These are phyloP conservation scores for Epizoanthus ramosus DNA, from an alignment of 92 coral and sea anemone genomes.

Conservation along the genomic window DNA sequence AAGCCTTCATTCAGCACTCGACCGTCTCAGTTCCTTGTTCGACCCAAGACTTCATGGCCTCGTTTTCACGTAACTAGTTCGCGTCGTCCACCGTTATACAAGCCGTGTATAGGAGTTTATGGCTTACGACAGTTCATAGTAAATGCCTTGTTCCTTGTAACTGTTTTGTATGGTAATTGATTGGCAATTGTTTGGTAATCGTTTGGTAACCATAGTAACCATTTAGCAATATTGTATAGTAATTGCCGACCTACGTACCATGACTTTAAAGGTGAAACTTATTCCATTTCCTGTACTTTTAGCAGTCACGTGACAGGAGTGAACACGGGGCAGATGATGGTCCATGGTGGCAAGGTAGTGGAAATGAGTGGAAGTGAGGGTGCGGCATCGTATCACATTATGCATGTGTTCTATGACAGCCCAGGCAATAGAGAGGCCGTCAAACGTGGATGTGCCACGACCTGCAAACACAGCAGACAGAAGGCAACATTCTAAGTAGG, in stretches of 20 bases:
- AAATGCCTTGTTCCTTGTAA: too few species aligned
- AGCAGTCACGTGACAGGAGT: conserved; percentile 85
- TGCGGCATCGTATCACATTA: conserved; percentile 67
- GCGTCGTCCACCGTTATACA: too few species aligned
- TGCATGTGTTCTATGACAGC: conserved; percentile 81
- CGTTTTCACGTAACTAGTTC: too few species aligned
- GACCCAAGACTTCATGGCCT: too few species aligned
- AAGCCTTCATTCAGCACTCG: too few species aligned
- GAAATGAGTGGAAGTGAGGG: conserved; percentile 81
- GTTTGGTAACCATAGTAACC: too few species aligned
- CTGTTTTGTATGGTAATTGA: too few species aligned
- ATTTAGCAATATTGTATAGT: too few species aligned
- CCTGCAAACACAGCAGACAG: conserved; percentile 38
- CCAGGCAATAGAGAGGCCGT: conserved; percentile 86
- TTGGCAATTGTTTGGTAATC: too few species aligned
- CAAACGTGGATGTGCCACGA: conserved; percentile 87
- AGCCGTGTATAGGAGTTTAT: too few species aligned
- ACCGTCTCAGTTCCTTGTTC: too few species aligned
- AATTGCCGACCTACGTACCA: conserved; percentile 43
- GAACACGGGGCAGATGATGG: conserved; percentile 64
- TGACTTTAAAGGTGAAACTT: conserved; percentile 75
- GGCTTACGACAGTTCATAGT: too few species aligned
- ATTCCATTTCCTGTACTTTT: conserved; percentile 61
- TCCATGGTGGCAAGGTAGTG: conserved; percentile 72
- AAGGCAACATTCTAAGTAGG: not conserved